Conservation (phyloP, 2,888 invertebrate species). For the Campoplex capitator region DNA sequence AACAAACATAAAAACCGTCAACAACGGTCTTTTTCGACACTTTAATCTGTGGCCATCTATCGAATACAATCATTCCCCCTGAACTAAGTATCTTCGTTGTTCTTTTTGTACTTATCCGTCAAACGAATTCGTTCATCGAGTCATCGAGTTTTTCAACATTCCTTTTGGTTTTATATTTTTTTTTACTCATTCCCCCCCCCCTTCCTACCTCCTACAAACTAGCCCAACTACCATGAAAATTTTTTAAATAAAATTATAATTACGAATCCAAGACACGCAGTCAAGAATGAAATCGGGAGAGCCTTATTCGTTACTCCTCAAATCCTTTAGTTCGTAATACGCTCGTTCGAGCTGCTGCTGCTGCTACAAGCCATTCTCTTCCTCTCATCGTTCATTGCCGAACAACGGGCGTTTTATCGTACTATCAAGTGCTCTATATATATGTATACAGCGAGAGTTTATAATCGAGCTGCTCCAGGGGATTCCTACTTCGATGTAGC, state of each 20-base stretch:
- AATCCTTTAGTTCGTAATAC: slow-evolving; percentile 23
- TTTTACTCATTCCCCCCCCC: slow-evolving; percentile 65
- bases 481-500: slow-evolving; percentile 1
- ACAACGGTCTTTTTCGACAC: slow-evolving; percentile 50
- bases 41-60: slow-evolving; percentile 60
- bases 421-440: slow-evolving; percentile 30
- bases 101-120: slow-evolving; percentile 55
- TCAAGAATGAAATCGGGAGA: slow-evolving; percentile 7
- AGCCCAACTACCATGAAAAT: slow-evolving; percentile 72
- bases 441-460: slow-evolving; percentile 11
- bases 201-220: slow-evolving; percentile 1
- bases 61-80: slow-evolving; percentile 67
- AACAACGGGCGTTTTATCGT: slow-evolving; percentile 43
- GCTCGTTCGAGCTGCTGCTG: slow-evolving; percentile 17
- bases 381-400: not conserved
- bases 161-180: slow-evolving; percentile 46
- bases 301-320: slow-evolving; percentile 38
- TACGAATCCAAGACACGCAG: slow-evolving; percentile 70
- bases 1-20: slow-evolving; percentile 32
- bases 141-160: slow-evolving; percentile 22
- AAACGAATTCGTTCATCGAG: slow-evolving; percentile 61
- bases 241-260: slow-evolving; percentile 79
- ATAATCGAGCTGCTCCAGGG: slow-evolving; percentile 43
- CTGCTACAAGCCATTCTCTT: not conserved
- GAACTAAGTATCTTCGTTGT: slow-evolving; percentile 50